A percentile compares a stretch with the other conserved stretches of the same genome.
Evolutionary conservation across 2,888 invertebrate genomes (phyloP).

Genomic region (Megaustenia siamemsis): DNA sequence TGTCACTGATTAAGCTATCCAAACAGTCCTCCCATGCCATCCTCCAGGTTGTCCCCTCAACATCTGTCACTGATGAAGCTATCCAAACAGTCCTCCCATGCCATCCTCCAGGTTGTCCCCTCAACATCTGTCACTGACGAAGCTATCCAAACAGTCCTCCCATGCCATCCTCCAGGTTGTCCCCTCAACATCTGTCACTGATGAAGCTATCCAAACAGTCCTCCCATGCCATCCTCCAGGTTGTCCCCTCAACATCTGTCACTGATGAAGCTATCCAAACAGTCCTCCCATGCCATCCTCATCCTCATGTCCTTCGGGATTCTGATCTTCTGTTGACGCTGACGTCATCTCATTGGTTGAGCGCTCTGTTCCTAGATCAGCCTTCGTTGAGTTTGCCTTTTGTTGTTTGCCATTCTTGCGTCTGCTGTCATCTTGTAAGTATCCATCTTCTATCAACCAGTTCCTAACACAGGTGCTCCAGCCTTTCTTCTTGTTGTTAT

Average conservation of each 20-base stretch:
- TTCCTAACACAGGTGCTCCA: conserved; percentile 17
- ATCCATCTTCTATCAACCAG: conserved; percentile 30
- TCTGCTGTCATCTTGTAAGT: neutral
- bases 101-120: too few species aligned
- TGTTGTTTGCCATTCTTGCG: neutral
- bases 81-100: too few species aligned
- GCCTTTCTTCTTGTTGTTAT: neutral
- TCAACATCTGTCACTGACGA: neutral
- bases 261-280: neutral
- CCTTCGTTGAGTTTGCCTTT: neutral
- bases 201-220: too few species aligned
- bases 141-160: conserved; percentile 1
- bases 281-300: neutral
- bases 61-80: too few species aligned
- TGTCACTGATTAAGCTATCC: neutral
- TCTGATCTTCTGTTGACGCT: neutral
- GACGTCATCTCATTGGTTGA: neutral
- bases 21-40: neutral
- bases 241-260: neutral
- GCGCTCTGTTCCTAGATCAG: neutral
- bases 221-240: too few species aligned
- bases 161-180: neutral
- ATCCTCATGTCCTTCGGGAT: neutral
- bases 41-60: too few species aligned
- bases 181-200: too few species aligned